These are phyloP conservation scores for Neopipo cinnamomea DNA, from an alignment of 2,113 vertebrate species.

Conservation along the genomic window DNA sequence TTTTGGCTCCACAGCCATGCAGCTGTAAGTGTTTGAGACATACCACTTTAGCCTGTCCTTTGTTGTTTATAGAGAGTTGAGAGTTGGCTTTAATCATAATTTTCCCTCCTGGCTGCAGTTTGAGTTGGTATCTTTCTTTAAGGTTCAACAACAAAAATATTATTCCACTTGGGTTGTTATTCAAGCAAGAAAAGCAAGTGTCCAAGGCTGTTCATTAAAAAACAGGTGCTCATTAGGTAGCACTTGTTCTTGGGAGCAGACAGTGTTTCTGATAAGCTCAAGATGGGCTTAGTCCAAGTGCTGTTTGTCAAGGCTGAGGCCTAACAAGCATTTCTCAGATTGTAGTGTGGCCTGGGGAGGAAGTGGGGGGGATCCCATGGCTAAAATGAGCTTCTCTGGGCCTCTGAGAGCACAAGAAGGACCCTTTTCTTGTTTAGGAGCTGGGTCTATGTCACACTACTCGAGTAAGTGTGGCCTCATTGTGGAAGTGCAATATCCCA, in stretches of 20 bases:
- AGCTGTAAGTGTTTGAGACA: background rate
- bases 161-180: background rate
- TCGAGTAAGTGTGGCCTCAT: background rate
- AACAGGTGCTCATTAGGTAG: background rate
- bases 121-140: background rate
- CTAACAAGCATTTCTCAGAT: background rate
- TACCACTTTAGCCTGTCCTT: background rate
- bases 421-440: background rate
- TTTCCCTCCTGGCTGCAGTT: background rate
- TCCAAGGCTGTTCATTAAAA: background rate
- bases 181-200: background rate
- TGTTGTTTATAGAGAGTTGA: background rate
- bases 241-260: background rate
- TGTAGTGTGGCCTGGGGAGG: no score
- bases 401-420: background rate
- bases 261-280: background rate
- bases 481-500: background rate
- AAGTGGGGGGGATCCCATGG: background rate
- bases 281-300: background rate
- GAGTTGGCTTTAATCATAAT: background rate
- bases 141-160: background rate
- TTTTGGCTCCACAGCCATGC: background rate
- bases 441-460: background rate
- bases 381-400: background rate
- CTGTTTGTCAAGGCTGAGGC: background rate